A percentile compares a stretch with the other conserved stretches of the same genome.
Conservation (phyloP, 2,888 invertebrate genomes). For the Thecocarcelia acutangulata region DNA sequence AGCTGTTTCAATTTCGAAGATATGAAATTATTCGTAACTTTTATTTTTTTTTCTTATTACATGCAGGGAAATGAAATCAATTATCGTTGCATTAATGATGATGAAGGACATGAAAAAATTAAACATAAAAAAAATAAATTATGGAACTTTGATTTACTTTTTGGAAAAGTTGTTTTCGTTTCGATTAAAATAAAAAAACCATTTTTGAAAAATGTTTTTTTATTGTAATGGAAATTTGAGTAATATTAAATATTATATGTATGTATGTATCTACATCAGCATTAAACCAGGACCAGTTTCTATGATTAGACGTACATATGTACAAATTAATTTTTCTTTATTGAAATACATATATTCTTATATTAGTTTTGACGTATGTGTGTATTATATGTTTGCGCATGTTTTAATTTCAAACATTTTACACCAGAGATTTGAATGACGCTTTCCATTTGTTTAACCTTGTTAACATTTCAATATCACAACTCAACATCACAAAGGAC, state of each 20-base stretch:
- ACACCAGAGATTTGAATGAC: constrained; percentile 53
- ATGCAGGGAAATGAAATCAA: too few relatives aligned
- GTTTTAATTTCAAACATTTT: constrained; percentile 45
- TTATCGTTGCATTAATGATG: too few relatives aligned
- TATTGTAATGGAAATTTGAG: constrained; percentile 20
- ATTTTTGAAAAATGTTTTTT: neutral
- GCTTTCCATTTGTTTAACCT: constrained; percentile 42
- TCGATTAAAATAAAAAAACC: too few relatives aligned
- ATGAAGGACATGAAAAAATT: too few relatives aligned
- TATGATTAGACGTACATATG: constrained; percentile 27
- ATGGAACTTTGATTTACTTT: too few relatives aligned
- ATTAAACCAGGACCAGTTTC: constrained; percentile 30
- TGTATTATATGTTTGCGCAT: constrained; percentile 60
- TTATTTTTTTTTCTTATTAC: too few relatives aligned
- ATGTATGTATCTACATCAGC: constrained; percentile 32
- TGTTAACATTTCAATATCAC: constrained; percentile 38
- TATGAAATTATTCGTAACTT: too few relatives aligned
- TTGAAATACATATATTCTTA: constrained; percentile 6
- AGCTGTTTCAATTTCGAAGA: too few relatives aligned
- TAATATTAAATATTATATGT: constrained; percentile 14
- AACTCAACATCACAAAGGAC: neutral
- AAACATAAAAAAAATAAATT: too few relatives aligned
- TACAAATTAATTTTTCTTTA: neutral
- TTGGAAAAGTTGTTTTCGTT: too few relatives aligned
- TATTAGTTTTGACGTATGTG: constrained; percentile 46